phyloP scores from a whole-genome alignment of 2,888 invertebrate genomes.

The Drosophila pegasa region DNA sequence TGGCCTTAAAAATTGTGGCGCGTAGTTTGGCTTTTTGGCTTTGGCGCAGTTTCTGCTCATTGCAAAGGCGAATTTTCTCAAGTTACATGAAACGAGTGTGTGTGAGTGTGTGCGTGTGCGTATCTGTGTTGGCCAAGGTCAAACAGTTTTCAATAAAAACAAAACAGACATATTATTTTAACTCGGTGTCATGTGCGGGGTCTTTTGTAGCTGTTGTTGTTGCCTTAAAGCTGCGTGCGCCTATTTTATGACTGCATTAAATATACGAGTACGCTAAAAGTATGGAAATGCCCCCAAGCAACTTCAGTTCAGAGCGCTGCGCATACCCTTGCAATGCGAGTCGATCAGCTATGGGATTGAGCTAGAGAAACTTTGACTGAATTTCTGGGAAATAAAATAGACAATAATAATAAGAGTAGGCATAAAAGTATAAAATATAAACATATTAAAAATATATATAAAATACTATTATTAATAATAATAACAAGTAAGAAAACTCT shows the following conservation, averaged over 20 bases:
- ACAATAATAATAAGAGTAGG: neutral
- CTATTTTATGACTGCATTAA: slow-evolving; percentile 48
- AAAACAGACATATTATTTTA: slow-evolving; percentile 25
- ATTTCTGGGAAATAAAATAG: neutral
- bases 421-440: too few relatives aligned
- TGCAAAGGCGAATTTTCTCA: slow-evolving; percentile 42
- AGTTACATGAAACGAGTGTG: slow-evolving; percentile 24
- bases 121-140: slow-evolving; percentile 39
- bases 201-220: slow-evolving; percentile 15
- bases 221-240: slow-evolving; percentile 8
- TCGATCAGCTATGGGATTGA: neutral
- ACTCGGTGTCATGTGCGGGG: slow-evolving; percentile 36
- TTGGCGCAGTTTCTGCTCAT: slow-evolving; percentile 32
- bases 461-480: neutral
- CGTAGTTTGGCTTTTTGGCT: neutral
- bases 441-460: too few relatives aligned
- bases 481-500: too few relatives aligned
- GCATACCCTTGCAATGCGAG: neutral
- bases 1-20: slow-evolving; percentile 18
- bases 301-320: slow-evolving; percentile 1
- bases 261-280: slow-evolving; percentile 47
- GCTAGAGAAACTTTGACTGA: too few relatives aligned
- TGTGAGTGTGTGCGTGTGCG: slow-evolving; percentile 17
- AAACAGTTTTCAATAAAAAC: slow-evolving; percentile 48
- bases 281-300: slow-evolving; percentile 28